Percentiles rank a stretch among this genome's conserved stretches.
Evolutionary conservation across 2,797 vertebrate genomes (phyloP).

Genomic region (Luscinia luscinia): DNA sequence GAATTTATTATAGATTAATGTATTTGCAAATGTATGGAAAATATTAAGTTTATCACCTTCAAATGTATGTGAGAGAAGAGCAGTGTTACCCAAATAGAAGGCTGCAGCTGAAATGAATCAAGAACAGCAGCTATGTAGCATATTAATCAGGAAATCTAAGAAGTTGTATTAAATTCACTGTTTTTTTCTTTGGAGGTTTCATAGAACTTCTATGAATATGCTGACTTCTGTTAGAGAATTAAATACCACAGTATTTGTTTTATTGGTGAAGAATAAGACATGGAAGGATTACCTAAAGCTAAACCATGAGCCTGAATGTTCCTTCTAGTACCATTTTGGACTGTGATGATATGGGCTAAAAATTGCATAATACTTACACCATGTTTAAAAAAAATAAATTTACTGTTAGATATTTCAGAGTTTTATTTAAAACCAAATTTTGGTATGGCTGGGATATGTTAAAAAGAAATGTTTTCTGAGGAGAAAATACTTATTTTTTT

Average conservation of each 20-base stretch:
- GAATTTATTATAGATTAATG: neutral
- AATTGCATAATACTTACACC: neutral
- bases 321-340: neutral
- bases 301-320: neutral
- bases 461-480: neutral
- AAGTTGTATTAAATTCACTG: neutral
- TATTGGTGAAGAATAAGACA: neutral
- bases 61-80: neutral
- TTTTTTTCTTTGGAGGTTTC: neutral
- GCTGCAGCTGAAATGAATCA: neutral
- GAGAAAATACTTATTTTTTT: neutral
- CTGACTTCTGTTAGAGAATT: neutral
- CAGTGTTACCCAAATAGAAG: neutral
- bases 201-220: neutral
- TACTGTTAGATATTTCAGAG: neutral
- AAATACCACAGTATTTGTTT: neutral
- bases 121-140: neutral
- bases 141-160: neutral
- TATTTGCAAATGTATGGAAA: neutral
- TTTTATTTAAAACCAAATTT: neutral
- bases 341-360: neutral
- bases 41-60: neutral
- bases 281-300: neutral
- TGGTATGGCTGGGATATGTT: neutral
- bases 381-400: neutral